phyloP scores from a whole-genome alignment of 2,888 invertebrate species.

The Callinectes sapidus region DNA sequence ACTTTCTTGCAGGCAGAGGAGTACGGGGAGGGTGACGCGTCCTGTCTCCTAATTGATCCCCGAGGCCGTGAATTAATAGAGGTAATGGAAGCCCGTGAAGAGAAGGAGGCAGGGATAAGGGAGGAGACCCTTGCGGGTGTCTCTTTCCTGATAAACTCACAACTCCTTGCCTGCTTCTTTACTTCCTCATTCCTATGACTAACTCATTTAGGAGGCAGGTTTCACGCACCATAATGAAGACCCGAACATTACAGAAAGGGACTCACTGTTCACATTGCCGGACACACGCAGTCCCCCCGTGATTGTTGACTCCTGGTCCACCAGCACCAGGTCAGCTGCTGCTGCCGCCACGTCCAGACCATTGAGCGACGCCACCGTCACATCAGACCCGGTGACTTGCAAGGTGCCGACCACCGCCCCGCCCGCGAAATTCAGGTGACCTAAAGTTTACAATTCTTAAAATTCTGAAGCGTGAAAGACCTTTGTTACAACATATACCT shows the following conservation, averaged over 20 bases:
- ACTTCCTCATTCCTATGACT: too few species aligned
- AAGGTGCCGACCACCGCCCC: not conserved
- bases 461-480: too few species aligned
- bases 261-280: conserved; percentile 30
- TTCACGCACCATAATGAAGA: too few species aligned
- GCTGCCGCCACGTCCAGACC: conserved; percentile 32
- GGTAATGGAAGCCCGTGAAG: not conserved
- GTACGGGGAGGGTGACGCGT: not conserved
- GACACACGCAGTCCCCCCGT: conserved; percentile 18
- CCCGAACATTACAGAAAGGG: not conserved
- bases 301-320: conserved; percentile 32
- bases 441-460: not conserved
- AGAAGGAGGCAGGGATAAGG: not conserved
- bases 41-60: not conserved
- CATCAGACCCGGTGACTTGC: not conserved
- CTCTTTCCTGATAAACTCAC: too few species aligned
- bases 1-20: not conserved
- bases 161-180: too few species aligned
- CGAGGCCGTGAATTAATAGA: not conserved
- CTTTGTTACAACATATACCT: too few species aligned
- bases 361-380: conserved; percentile 10
- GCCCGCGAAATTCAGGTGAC: not conserved
- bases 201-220: too few species aligned
- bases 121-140: not conserved
- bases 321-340: not conserved